Percentiles rank a stretch among this genome's conserved stretches.
phyloP scores from a whole-genome alignment of 2,113 vertebrate genomes.

The Amphiprion percula region DNA sequence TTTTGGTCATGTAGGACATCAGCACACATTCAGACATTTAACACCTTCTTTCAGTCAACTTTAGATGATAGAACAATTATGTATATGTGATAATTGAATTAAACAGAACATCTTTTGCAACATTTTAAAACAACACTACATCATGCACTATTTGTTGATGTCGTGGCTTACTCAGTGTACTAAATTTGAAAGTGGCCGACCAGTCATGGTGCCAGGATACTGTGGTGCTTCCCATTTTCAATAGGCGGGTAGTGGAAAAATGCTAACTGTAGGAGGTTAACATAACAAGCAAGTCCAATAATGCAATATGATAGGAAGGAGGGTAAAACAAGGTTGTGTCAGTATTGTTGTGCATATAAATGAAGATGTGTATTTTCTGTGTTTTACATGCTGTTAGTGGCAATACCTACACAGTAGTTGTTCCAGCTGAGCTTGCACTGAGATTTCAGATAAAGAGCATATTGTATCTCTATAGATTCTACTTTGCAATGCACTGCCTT shows the following conservation, averaged over 20 bases:
- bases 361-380: constrained; percentile 27
- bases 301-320: constrained; percentile 19
- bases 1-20: constrained; percentile 8
- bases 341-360: constrained; percentile 30
- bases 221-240: constrained; percentile 32
- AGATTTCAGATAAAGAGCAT: constrained; percentile 34
- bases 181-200: constrained; percentile 29
- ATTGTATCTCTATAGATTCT: constrained; percentile 38
- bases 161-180: constrained; percentile 19
- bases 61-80: neutral
- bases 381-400: neutral
- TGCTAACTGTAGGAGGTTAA: constrained; percentile 27
- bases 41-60: constrained; percentile 24
- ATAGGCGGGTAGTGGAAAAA: constrained; percentile 13
- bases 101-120: neutral
- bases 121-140: constrained; percentile 12
- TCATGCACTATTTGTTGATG: constrained; percentile 21
- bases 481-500: constrained; percentile 47
- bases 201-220: constrained; percentile 30
- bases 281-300: constrained; percentile 29
- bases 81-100: constrained; percentile 13
- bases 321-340: neutral
- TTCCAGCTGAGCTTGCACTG: constrained; percentile 11
- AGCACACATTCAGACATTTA: constrained; percentile 10
- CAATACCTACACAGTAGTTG: neutral